Evolutionary conservation across 2,113 vertebrate species (phyloP), one percentile per base, ranked within the genome.

Genomic region (Progne subis): DNA sequence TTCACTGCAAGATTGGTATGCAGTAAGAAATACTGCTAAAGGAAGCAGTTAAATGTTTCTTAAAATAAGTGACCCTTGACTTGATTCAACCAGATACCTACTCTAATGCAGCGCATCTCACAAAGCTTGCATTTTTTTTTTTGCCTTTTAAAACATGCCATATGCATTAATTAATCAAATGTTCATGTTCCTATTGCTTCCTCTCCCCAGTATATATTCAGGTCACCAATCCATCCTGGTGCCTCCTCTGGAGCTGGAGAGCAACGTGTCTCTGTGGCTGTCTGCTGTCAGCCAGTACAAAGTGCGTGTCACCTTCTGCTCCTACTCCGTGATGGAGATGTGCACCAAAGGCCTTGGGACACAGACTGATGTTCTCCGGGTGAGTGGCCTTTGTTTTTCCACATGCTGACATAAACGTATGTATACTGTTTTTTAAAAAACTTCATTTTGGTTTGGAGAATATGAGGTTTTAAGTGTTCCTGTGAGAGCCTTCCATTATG

Each of bases 241-340:
- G 23, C 99, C 99, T 41, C 99, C 99, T 18, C 98, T 99, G 93
- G 99, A 99, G 96, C 96, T 99, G 94, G 99, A 99, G 98, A 99
- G 97, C 92, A 99, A 99, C 0, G 99, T 98, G 49, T 99, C 99
- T 11, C 98, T 99, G 80, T 99, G 99, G 99, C 97, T 99, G 44
- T 98, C 98, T 1, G 99, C 99, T 4, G 99, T 99, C 76, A 99
- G 99, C 95, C 99, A 99, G 96, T 99, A 99, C 96, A 99, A 99
- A 97, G 99, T 99, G 23, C 99, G 99, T 0, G 98, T 99, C 91
- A 99, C 99, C 4, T 99, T 99, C 98, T 99, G 99, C 95, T 99
- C 99, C 0, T 99, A 99, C 91, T 99, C 99, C 0, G 99, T 99
- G 88, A 99, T 99, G 99, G 99, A 99, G 97, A 99, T 99, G 98